Evolutionary conservation across 2,888 invertebrate genomes (phyloP), one percentile per base, ranked within the genome.

Genomic region (Scaptomyza polygonia): DNA sequence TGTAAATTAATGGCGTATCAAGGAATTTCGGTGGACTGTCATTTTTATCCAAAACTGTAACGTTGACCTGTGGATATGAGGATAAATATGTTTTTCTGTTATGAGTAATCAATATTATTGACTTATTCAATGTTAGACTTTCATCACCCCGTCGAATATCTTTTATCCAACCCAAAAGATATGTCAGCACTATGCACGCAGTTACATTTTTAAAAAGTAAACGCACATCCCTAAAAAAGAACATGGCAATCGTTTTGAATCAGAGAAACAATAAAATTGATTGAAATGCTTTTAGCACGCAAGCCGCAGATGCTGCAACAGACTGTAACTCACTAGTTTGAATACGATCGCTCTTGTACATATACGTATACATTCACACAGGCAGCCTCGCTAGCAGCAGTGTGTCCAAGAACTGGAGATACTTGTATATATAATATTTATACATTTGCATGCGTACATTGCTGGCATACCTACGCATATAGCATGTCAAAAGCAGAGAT

Each of bases 1-100:
- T 93, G 90, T 95, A 96, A 51, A 94, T 94, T 80, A 95, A 92
- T 14, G 95, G 95, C 34, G 95, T 94, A 71, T 95, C 94, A 80
- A 94, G 94, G 93, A 97, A 97, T 56, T 95, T 94, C 4, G 98
- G 98, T n/a, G 98, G 97, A 88, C 97, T 97, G 93, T 98, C 98
- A 92, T 98, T 98, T 92, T 96, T 96, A 92, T 98, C 98, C 90
- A 96, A 91, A 54, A 98, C 95, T 61, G 94, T 95, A 79, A 98
- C 95, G 91, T 94, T 94, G 81, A 97, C 96, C 97, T 98, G 95
- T 25, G 94, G 94, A 14, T 25, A 16, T 16, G 34, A 14, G 7
- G 25, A 11, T 2, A 82, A 49, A 39, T 30, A 29, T 14, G 18
- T 12, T 18, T 34, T 29, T 3, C 21, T 48, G 16, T n/a, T n/a